Evolutionary conservation across 2,797 vertebrate genomes (phyloP), one percentile per base, ranked within the genome.

Genomic region (Urocyon cinereoargenteus): DNA sequence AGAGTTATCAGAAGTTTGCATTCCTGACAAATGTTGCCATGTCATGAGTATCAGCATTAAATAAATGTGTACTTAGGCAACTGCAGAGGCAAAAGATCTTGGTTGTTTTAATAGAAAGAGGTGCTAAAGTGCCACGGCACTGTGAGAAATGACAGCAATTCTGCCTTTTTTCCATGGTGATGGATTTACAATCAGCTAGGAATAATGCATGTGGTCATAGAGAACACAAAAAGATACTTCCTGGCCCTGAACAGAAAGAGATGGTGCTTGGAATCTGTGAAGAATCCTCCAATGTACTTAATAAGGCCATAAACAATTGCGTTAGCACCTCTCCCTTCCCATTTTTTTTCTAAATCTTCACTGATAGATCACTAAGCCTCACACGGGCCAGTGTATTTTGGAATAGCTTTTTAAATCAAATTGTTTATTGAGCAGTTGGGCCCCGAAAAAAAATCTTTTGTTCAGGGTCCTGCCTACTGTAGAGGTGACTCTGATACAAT

Each of bases 361-460:
- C 57, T 24, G 9, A 57, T 13, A 51, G 49, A 28, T 85, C 18
- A 51, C 22, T 72, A 36, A 57, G 24, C 31, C 6, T 73, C 36
- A 85, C 9, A n/a, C 14, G 49, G 24, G 2, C 34, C 62, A 61
- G 6, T n/a, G 55, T 49, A 78, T 73, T 72, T 92, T 73, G 40
- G 31, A 84, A 57, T 89, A 72, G n/a, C 9, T 94, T 84, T 89
- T 51, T 15, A 90, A 92, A 92, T 49, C 21, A 59, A 81, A n/a
- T 53, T 31, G 3, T 75, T 64, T 66, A 14, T 51, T 40, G 18
- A 85, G n/a, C 77, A 53, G 14, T 28, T 3, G 13, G 21, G 6
- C 14, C n/a, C 59, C 53, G 21, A 77, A 86, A 22, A 86, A 22
- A 82, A 90, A 7, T 3, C 0, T 66, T 87, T 45, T 61, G 26